Evolutionary conservation across 2,888 invertebrate species (phyloP).

Genomic region (Herminia tarsipennalis): DNA sequence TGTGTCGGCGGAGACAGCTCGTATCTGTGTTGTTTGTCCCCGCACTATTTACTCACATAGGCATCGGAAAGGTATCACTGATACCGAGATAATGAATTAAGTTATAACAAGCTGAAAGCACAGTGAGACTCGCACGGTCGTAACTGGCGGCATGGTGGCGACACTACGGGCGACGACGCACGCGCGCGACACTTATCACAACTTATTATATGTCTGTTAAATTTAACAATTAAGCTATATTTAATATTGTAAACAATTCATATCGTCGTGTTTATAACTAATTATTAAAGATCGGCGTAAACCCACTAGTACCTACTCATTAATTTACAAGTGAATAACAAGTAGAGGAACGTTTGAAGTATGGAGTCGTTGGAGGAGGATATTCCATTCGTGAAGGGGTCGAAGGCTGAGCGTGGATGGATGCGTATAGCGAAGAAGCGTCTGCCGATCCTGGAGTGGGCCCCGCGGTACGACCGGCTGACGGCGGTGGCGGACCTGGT

Average conservation of each 20-base stretch:
- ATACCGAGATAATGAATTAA: conserved; percentile 47
- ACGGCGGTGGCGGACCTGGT: conserved; percentile 92
- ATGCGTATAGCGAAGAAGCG: conserved; percentile 47
- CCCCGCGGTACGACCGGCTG: conserved; percentile 88
- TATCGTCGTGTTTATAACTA: not conserved
- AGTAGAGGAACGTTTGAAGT: not conserved
- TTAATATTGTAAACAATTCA: not conserved
- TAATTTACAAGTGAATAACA: not conserved
- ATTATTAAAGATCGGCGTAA: not conserved
- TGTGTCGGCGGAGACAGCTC: not conserved
- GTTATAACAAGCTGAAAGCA: conserved; percentile 36
- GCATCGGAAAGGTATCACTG: conserved; percentile 38
- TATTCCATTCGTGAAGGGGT: conserved; percentile 30
- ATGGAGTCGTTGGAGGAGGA: conserved; percentile 52
- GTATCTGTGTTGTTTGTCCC: conserved; percentile 9
- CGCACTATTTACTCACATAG: conserved; percentile 30
- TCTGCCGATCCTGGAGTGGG: conserved; percentile 87
- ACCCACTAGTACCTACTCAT: not conserved
- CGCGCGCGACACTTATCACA: not conserved
- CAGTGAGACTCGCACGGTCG: conserved; percentile 28
- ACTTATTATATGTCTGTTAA: conserved; percentile 10
- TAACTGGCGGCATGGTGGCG: too few species aligned
- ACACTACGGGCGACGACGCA: conserved; percentile 9
- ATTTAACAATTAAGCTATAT: conserved; percentile 1
- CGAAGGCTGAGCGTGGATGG: conserved; percentile 39